A percentile compares a stretch with the other conserved stretches of the same genome.
Evolutionary conservation across 53 echinoderm and acorn worm genomes (phyloP).

Genomic region (Crossaster papposus): DNA sequence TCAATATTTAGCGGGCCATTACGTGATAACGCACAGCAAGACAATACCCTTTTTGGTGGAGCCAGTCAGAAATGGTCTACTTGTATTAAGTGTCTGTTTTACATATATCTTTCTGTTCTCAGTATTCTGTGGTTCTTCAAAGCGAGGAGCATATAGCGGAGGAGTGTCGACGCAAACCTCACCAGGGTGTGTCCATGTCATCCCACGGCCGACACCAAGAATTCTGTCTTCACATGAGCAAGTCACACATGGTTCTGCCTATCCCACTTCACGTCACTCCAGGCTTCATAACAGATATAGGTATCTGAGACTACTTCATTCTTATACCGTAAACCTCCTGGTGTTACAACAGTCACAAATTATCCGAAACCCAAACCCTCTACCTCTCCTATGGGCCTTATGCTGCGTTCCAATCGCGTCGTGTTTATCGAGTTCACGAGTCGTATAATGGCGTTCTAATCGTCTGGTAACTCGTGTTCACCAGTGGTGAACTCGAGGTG

Average conservation of each 20-base stretch:
- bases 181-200: slow-evolving; percentile 72
- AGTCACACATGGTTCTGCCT: slow-evolving; percentile 94
- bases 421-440: too few species aligned
- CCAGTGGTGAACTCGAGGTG: too few species aligned
- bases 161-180: slow-evolving; percentile 81
- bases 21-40: too few species aligned
- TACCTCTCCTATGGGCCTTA: too few species aligned
- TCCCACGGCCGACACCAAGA: slow-evolving; percentile 97
- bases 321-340: neutral
- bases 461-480: too few species aligned
- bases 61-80: too few species aligned
- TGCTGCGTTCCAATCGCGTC: too few species aligned
- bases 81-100: neutral
- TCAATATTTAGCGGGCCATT: too few species aligned
- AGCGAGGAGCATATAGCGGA: slow-evolving; percentile 96
- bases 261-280: slow-evolving; percentile 96
- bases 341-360: too few species aligned
- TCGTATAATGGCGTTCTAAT: too few species aligned
- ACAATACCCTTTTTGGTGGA: too few species aligned
- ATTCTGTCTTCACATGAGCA: slow-evolving; percentile 90
- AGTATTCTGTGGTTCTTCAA: slow-evolving; percentile 96
- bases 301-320: slow-evolving; percentile 43
- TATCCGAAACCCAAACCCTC: too few species aligned
- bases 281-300: slow-evolving; percentile 97
- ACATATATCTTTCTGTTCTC: slow-evolving; percentile 8